Percentiles rank a stretch among this genome's conserved stretches.
phyloP scores from a whole-genome alignment of 1,140 invertebrate species.

The Ceratina japonica region DNA sequence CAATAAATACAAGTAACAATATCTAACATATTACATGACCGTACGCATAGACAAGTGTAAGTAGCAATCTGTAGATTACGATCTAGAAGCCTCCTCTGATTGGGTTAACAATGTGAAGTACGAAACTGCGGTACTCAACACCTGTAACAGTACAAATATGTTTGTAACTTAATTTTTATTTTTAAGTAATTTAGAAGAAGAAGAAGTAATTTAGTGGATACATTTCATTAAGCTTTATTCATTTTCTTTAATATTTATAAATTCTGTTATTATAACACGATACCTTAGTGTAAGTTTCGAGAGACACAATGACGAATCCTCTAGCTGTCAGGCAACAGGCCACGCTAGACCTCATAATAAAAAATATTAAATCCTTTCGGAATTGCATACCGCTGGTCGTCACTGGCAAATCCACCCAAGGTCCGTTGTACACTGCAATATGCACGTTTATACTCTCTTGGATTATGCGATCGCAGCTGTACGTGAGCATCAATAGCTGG shows the following conservation, averaged over 20 bases:
- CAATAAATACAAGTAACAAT: too few relatives aligned
- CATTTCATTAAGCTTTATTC: neutral
- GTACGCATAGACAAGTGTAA: too few relatives aligned
- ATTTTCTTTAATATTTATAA: neutral
- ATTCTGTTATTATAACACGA: neutral
- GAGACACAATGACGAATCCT: conserved; percentile 49
- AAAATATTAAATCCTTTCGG: conserved; percentile 27
- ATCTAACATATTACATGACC: too few relatives aligned
- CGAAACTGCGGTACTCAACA: neutral
- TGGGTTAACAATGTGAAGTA: neutral
- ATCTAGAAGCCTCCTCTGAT: neutral
- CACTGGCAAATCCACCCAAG: conserved; percentile 29
- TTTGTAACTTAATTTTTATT: neutral
- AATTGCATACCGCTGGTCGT: conserved; percentile 16
- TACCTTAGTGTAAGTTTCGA: conserved; percentile 51
- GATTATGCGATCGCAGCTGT: conserved; percentile 46
- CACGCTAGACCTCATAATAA: conserved; percentile 30
- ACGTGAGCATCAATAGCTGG: conserved; percentile 49
- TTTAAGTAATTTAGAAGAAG: neutral
- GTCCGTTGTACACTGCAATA: conserved; percentile 28
- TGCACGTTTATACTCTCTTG: conserved; percentile 32
- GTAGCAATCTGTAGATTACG: neutral
- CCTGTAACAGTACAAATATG: neutral
- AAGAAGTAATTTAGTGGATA: neutral
- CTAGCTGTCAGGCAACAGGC: conserved; percentile 46